Base-by-base conservation (phyloP, 1,140 invertebrate genomes). In the Oppia nitens region DNA sequence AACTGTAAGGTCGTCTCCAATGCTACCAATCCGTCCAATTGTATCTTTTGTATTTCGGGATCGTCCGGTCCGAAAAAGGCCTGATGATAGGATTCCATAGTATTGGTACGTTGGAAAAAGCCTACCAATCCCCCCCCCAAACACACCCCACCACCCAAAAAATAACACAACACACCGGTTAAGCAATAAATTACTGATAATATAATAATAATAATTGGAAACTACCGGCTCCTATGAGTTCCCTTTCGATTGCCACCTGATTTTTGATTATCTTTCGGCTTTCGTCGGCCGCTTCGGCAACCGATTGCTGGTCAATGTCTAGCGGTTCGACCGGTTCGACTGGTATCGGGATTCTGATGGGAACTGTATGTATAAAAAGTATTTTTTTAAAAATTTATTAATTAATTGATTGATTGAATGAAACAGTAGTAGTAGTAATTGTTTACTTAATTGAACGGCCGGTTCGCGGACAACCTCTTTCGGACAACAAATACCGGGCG, bases 51-150 rank as follows among this genome's bases (percentile, higher is more conserved):
- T 12, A 25, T 60, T 9, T 59, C 29, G n/a, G 55, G 55, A 55
- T 57, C 57, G 23, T 29, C 48, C 12, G 26, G 51, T 32, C 60
- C 60, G 23, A 62, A 62, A 47, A 62, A 62, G 24, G 55, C 55
- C 29, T 62, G 60, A 52, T 62, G 60, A n/a, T 61, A 47, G 11
- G 55, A 12, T 25, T 62, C 47, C 60, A 62, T 62, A 12, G 56
- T 47, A 51, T 51, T 51, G 12, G 27, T 49, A 2, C 48, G 40
- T 47, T 62, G 60, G 3, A 62, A 27, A 17, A 51, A 59, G 27
- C 60, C 60, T 47, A 58, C 53, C 14, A 61, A 27, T 48, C 28
- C 2, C 2, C 26, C 21, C 45, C 58, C 60, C 25, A 60, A n/a
- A n/a, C n/a, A n/a, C n/a, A n/a, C n/a, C n/a, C n/a, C n/a, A n/a